Conservation (phyloP, 2,797 vertebrate species). For the Lutra lutra region DNA sequence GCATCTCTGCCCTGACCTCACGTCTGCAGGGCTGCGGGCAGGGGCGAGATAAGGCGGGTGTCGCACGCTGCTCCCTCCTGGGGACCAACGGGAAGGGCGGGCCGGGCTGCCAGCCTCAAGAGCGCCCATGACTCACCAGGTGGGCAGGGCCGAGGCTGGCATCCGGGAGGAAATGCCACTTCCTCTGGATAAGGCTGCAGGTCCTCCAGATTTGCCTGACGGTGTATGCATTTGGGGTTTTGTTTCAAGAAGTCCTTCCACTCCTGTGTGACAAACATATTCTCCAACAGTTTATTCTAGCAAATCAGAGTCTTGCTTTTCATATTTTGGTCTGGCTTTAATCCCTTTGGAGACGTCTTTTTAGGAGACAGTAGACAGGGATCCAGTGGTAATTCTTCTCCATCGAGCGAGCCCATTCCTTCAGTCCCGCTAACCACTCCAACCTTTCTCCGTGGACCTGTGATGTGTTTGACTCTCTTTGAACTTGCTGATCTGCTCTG, state of each 20-base stretch:
- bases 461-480: fast-evolving
- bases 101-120: constrained; percentile 56
- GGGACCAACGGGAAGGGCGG: constrained; percentile 82
- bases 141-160: constrained; percentile 73
- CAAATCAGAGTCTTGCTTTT: not conserved
- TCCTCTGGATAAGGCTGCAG: constrained; percentile 85
- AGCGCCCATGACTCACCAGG: constrained; percentile 80
- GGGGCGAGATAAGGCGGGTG: constrained; percentile 72
- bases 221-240: not conserved
- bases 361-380: not conserved
- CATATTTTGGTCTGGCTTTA: not conserved
- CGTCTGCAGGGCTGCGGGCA: constrained; percentile 54
- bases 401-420: not conserved
- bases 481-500: fast-evolving
- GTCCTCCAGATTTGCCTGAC: not conserved
- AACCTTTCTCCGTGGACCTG: fast-evolving
- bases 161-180: constrained; percentile 81
- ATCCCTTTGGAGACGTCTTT: not conserved
- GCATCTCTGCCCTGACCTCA: constrained; percentile 57
- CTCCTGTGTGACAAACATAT: not conserved
- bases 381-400: not conserved
- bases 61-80: constrained; percentile 76
- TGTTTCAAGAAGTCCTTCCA: not conserved
- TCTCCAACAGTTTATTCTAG: not conserved
- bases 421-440: not conserved